Base-by-base conservation (phyloP, 2,888 invertebrate species). In the Parnassius smintheus region DNA sequence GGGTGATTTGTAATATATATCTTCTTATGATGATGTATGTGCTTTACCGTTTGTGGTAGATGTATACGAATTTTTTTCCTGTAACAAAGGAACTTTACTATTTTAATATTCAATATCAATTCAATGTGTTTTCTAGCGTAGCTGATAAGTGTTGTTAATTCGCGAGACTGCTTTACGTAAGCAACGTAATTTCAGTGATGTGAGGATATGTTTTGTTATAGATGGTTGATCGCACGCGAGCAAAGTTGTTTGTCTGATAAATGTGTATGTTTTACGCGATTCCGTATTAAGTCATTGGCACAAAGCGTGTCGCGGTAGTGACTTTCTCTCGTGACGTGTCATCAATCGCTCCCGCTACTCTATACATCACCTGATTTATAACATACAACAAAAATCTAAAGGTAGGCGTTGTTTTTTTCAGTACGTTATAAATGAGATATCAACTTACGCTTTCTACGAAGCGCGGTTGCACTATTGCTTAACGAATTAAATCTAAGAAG, bases 31-130 rank as follows among this genome's bases (percentile, higher is more conserved):
- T 92, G 92, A 75, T 92, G 91, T 76, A 92, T 92, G 73, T 92
- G 92, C 81, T 91, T 92, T 80, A 92, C 92, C 76, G 90, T 90
- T 83, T 92, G 91, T 75, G 92, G 92, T 83, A 92, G 88, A 83
- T 92, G 92, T 80, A 92, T 92, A 80, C 91, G 91, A 78, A 92
- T 92, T 82, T 92, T 92, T 84, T 92, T 92, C 81, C 92, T 92
- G 90, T 60, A 91, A 91, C 88, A 90, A 90, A 72, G 81, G 69
- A 76, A 77, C 81, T 80, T 77, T 77, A 78, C 22, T 25, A 25
- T 58, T 2, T 58, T 22, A 49, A 50, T 12, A 48, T 13, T 52
- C 53, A 59, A 48, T 8, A 25, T 7, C n/a, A 57, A 49, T 42
- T 49, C 7, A 35, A 35, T 35, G 35, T 7, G 4, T 35, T 35